Evolutionary conservation across 2,797 vertebrate species (phyloP).

Genomic region (Danio albolineatus): DNA sequence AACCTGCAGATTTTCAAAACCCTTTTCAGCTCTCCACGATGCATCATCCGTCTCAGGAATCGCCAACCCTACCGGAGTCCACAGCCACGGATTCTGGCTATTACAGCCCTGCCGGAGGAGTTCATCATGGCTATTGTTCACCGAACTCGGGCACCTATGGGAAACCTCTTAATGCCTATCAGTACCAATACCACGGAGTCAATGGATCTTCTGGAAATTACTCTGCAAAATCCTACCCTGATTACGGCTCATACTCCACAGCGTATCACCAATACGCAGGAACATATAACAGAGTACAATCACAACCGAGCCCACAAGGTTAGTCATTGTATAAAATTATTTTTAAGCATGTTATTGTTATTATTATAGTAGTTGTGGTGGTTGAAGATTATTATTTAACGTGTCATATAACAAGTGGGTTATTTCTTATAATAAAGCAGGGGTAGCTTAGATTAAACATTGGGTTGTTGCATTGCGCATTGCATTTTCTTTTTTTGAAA

Average conservation of each 20-base stretch:
- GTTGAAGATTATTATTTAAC: conserved; percentile 9
- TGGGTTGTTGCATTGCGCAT: not conserved
- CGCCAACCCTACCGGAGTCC: conserved; percentile 96
- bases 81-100: conserved; percentile 98
- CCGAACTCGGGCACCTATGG: conserved; percentile 92
- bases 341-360: not conserved
- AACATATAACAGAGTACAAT: conserved; percentile 91
- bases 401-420: not conserved
- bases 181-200: conserved; percentile 95
- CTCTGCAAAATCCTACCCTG: conserved; percentile 91
- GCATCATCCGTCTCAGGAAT: conserved; percentile 99
- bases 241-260: conserved; percentile 91
- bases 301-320: conserved; percentile 92
- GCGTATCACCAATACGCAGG: conserved; percentile 94
- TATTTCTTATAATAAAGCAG: not conserved
- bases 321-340: conserved; percentile 56
- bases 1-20: conserved; percentile 91
- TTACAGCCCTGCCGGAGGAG: conserved; percentile 86
- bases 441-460: too few species aligned
- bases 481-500: not conserved
- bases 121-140: conserved; percentile 93
- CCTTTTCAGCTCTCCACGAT: conserved; percentile 91
- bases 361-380: conserved; percentile 13
- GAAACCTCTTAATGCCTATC: conserved; percentile 94
- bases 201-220: conserved; percentile 91